phyloP scores from a whole-genome alignment of 2,797 vertebrate species.

The Buphagus erythrorhynchus region DNA sequence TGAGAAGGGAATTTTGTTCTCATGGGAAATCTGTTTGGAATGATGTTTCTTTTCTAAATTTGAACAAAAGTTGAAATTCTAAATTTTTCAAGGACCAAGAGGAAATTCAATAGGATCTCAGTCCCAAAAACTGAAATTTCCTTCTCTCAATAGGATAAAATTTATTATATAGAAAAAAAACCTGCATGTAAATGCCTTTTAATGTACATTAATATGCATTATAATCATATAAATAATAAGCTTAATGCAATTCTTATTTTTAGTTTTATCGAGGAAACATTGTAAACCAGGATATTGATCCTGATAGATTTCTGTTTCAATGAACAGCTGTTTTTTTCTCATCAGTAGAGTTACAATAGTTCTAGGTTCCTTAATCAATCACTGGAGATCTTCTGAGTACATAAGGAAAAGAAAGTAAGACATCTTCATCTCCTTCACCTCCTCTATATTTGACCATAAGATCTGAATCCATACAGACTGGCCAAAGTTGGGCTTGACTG shows the following conservation, averaged over 20 bases:
- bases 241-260: background rate
- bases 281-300: background rate
- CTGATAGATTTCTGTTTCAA: background rate
- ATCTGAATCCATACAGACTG: background rate
- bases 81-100: background rate
- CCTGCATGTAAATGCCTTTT: background rate
- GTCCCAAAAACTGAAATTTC: background rate
- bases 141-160: background rate
- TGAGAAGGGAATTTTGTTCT: background rate
- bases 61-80: background rate
- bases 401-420: background rate
- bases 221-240: background rate
- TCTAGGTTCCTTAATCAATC: background rate
- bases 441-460: background rate
- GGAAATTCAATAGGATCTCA: background rate
- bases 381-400: background rate
- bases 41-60: background rate
- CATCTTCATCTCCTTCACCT: background rate
- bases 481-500: background rate
- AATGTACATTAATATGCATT: background rate
- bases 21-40: background rate
- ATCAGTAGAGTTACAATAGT: background rate
- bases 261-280: background rate
- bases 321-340: background rate
- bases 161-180: background rate